Conservation (phyloP, 2,113 vertebrate species). For the Gallinago paraguaiae region DNA sequence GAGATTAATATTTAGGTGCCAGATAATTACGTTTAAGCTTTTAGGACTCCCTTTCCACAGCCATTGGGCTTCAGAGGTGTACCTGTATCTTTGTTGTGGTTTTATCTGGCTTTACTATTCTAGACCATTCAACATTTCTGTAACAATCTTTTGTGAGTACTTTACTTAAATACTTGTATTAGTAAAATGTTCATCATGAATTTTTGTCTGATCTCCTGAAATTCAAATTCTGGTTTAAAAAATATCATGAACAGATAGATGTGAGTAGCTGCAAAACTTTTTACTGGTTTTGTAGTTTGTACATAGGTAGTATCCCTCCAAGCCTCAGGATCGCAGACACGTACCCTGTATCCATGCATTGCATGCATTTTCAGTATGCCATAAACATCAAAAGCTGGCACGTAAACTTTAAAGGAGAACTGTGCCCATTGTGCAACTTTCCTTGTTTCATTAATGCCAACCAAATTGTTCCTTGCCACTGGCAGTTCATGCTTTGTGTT, state of each 20-base stretch:
- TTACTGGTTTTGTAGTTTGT: background rate
- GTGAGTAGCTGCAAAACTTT: background rate
- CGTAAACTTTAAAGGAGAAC: background rate
- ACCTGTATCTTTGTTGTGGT: background rate
- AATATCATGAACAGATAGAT: background rate
- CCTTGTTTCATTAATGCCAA: background rate
- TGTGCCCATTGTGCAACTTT: background rate
- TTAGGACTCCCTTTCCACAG: background rate
- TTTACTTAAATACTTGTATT: background rate
- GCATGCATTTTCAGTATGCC: background rate
- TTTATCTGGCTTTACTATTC: background rate
- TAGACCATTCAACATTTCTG: background rate
- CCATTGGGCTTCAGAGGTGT: background rate
- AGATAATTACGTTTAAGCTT: background rate
- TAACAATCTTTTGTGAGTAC: background rate
- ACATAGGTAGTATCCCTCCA: background rate
- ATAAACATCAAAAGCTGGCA: background rate
- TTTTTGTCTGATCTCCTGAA: background rate
- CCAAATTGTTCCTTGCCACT: background rate
- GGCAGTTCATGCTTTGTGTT: background rate
- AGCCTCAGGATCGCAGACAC: background rate
- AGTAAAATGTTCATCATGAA: background rate
- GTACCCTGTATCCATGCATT: background rate
- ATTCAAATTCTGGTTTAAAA: background rate
- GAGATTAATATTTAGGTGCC: constrained; percentile 14